phyloP scores from a whole-genome alignment of 2,797 vertebrate species.

The Oreochromis mossambicus region DNA sequence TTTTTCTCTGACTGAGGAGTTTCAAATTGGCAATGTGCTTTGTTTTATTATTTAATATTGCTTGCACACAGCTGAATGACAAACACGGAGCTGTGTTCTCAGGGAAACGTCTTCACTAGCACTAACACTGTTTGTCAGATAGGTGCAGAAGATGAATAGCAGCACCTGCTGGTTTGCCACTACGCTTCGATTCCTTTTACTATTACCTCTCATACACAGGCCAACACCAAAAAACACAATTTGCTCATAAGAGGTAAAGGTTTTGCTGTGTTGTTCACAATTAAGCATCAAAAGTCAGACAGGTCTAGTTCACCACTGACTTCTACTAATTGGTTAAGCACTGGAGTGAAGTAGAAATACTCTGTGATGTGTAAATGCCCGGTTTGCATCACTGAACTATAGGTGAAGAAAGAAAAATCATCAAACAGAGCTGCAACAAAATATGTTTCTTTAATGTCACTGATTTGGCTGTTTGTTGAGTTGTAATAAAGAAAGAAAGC shows the following conservation, averaged over 20 bases:
- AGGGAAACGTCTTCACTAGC: background rate
- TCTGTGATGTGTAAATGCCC: background rate
- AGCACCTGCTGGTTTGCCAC: background rate
- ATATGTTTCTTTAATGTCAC: background rate
- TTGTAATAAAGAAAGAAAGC: conserved; percentile 14
- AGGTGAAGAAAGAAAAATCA: background rate
- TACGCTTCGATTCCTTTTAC: background rate
- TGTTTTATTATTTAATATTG: background rate
- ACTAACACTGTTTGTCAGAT: background rate
- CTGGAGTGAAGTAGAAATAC: background rate
- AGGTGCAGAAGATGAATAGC: background rate
- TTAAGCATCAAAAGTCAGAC: background rate
- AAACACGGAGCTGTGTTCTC: background rate
- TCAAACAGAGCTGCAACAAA: conserved; percentile 4
- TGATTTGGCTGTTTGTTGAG: conserved; percentile 14
- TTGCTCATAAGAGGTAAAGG: background rate
- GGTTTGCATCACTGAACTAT: background rate
- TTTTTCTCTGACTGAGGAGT: background rate
- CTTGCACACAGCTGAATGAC: background rate
- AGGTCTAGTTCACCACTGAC: background rate
- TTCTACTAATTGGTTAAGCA: background rate
- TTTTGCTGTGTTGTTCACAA: background rate
- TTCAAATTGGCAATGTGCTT: background rate
- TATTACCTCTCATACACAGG: background rate
- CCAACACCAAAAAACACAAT: background rate